Evolutionary conservation across 2,113 vertebrate species (phyloP).

Genomic region (Numida meleagris): DNA sequence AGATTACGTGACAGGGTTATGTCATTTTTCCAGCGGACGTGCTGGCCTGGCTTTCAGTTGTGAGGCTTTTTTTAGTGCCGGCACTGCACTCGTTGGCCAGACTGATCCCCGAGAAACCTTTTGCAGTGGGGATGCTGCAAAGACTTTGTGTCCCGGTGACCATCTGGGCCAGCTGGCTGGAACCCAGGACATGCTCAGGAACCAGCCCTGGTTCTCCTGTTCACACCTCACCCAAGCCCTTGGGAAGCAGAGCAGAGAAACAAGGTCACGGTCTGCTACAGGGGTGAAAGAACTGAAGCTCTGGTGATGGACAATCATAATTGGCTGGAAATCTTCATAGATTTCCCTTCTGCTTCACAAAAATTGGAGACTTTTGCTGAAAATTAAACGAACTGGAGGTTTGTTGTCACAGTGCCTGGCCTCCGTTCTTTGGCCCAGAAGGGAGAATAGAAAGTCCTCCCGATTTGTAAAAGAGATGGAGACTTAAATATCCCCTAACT

Average conservation of each 20-base stretch:
- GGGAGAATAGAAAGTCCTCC: background rate
- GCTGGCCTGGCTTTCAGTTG: background rate
- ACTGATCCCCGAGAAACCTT: background rate
- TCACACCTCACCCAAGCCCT: background rate
- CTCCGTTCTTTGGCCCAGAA: background rate
- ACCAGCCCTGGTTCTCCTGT: rapidly evolving
- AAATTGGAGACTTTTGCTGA: background rate
- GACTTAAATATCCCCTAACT: rapidly evolving
- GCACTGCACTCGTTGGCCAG: rapidly evolving
- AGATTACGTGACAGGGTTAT: slow-evolving; percentile 54
- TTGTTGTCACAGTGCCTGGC: background rate
- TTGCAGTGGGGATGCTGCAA: background rate
- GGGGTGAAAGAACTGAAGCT: background rate
- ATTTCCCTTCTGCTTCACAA: background rate
- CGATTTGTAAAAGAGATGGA: background rate
- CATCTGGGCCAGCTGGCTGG: background rate
- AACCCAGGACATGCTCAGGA: background rate
- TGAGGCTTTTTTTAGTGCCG: background rate
- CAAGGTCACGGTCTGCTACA: background rate
- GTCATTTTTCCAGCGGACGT: slow-evolving; percentile 69
- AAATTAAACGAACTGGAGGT: background rate
- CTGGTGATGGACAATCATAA: background rate
- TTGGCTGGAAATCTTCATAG: background rate
- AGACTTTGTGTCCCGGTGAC: rapidly evolving
- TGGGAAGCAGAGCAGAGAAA: background rate